Base-by-base conservation (phyloP, 2,797 vertebrate species). In the Sylvilagus floridanus region DNA sequence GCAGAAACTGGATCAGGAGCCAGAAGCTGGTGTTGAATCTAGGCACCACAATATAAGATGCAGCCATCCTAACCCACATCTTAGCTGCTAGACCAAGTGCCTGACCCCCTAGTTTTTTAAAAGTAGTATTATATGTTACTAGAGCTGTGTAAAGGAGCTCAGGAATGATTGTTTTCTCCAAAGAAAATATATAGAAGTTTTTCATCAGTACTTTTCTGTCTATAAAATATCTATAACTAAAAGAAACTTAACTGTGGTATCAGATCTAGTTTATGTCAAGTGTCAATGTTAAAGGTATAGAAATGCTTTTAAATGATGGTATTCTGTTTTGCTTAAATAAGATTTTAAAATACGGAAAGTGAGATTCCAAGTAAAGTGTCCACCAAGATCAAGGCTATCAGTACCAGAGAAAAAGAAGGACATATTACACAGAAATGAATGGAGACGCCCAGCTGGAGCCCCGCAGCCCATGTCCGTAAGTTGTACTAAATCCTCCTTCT, bases 391-490 rank as follows among this genome's bases (percentile, higher is more conserved):
- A 86, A 98, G 97, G 96, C 69, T 96, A n/a, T 88, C 96, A 7
- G 37, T 94, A n/a, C 92, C 94, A 14, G 14, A 22, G 5, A 97
- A 90, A 84, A 98, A 96, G 95, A 96, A 95, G 47, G 95, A 96
- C 2, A 16, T 96, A 1, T 78, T 96, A 60, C 77, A 65, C 22
- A 98, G 96, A 97, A 97, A 97, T 52, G 97, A 97, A 63, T 97
- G 98, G 98, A 98, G 98, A 93, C 96, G 86, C 22, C 97, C 97
- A 50, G 95, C 96, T 65, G 97, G 93, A 88, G 37, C 47, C 65
- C 96, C 88, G 37, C 94, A 93, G 21, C 97, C 98, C 57, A 21
- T 54, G 60, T 26, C 69, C 19, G 94, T 97, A 90, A 96, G 97
- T 95, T 5, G 0, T 1, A 52, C 60, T 69, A 19, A 65, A 8